A percentile compares a stretch with the other conserved stretches of the same genome.
Evolutionary conservation across 2,888 invertebrate species (phyloP).

Genomic region (Furcula furcula): DNA sequence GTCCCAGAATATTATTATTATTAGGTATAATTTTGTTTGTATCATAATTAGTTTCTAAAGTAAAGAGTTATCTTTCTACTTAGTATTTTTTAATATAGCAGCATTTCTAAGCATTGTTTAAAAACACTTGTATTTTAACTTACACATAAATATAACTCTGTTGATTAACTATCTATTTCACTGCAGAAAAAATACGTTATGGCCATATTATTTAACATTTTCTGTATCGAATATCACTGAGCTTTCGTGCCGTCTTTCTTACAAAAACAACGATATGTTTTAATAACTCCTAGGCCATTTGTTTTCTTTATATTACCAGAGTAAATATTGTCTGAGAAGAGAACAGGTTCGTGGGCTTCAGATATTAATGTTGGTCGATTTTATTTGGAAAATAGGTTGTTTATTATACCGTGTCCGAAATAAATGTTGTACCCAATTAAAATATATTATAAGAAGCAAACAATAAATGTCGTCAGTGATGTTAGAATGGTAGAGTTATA

Average conservation of each 20-base stretch:
- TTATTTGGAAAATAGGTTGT: slow-evolving; percentile 13
- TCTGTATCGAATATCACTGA: slow-evolving; percentile 13
- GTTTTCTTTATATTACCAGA: slow-evolving; percentile 27
- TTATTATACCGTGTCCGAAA: slow-evolving; percentile 10
- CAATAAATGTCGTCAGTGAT: no score
- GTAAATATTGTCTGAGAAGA: slow-evolving; percentile 19
- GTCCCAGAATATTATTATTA: no score
- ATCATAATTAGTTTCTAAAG: no score
- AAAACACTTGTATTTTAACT: no score
- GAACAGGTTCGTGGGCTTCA: slow-evolving; percentile 14
- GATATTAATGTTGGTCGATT: slow-evolving; percentile 4
- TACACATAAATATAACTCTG: not conserved
- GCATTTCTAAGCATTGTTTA: no score
- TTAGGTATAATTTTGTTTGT: no score
- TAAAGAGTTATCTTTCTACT: no score
- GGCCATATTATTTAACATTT: slow-evolving; percentile 1
- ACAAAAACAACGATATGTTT: slow-evolving; percentile 36
- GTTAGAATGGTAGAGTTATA: no score
- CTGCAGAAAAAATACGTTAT: not conserved
- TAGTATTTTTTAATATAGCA: no score
- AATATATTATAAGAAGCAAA: no score
- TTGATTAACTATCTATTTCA: not conserved
- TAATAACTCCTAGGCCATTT: slow-evolving; percentile 29
- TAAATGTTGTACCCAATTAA: no score
- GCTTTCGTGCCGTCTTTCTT: slow-evolving; percentile 21